phyloP scores from a whole-genome alignment of 2,888 invertebrate species.

The Dascillus cervinus region DNA sequence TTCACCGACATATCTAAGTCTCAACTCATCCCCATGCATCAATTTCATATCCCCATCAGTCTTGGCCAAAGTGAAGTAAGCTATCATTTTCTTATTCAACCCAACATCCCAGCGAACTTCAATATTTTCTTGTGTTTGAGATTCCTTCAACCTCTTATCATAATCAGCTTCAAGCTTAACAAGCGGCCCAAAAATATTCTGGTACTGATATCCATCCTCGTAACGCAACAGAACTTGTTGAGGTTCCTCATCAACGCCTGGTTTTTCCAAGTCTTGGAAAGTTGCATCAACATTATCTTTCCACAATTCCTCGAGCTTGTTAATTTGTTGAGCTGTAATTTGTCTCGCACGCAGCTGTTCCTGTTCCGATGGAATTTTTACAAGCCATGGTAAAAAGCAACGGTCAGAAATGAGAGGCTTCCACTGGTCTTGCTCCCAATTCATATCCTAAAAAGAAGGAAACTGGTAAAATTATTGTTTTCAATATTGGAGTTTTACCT shows the following conservation, averaged over 20 bases:
- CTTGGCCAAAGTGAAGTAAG: conserved; percentile 94
- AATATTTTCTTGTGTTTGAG: conserved; percentile 96
- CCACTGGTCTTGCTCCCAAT: conserved; percentile 99
- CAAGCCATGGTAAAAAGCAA: conserved; percentile 93
- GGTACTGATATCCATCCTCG: conserved; percentile 98
- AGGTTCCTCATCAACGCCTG: conserved; percentile 96
- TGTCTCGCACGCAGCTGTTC: conserved; percentile 94
- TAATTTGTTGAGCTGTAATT: conserved; percentile 95
- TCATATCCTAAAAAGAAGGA: conserved; percentile 65
- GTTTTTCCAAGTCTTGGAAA: conserved; percentile 95
- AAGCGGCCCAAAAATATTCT: conserved; percentile 94
- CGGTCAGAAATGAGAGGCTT: conserved; percentile 96
- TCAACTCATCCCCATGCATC: conserved; percentile 97
- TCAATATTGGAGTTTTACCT: conserved; percentile 38
- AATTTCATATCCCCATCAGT: conserved; percentile 97
- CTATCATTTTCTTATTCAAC: conserved; percentile 94
- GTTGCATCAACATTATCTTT: conserved; percentile 97
- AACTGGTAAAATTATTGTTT: neutral
- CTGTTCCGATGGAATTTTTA: conserved; percentile 94
- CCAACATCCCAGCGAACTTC: conserved; percentile 99
- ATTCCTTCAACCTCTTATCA: conserved; percentile 94
- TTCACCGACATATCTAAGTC: conserved; percentile 88
- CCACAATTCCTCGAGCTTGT: conserved; percentile 97
- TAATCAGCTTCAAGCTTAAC: conserved; percentile 98
- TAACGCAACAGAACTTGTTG: conserved; percentile 75